Conservation (phyloP, 92 coral and sea anemone genomes). For the Palythoa grandiflora region DNA sequence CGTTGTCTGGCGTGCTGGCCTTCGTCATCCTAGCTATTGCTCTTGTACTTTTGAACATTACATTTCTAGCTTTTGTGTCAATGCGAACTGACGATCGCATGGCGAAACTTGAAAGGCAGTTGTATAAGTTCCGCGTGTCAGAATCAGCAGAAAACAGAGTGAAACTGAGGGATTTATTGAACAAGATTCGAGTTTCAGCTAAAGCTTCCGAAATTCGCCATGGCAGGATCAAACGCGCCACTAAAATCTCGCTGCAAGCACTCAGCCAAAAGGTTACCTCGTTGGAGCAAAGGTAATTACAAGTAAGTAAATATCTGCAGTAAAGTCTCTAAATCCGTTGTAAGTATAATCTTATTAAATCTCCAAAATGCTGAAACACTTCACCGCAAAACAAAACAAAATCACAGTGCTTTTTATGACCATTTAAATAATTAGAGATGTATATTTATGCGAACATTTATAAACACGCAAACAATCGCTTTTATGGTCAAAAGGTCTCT, state of each 20-base stretch:
- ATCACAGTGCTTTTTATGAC: too few species aligned
- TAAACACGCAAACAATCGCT: too few species aligned
- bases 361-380: too few species aligned
- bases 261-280: neutral
- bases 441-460: too few species aligned
- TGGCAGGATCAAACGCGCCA: neutral
- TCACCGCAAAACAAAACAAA: too few species aligned
- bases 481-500: too few species aligned
- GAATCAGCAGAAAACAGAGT: neutral
- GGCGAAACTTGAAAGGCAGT: conserved; percentile 11
- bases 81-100: conserved; percentile 25
- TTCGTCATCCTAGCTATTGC: neutral
- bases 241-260: neutral
- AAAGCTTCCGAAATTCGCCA: neutral
- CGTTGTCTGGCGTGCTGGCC: neutral
- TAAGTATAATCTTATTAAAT: too few species aligned
- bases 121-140: neutral
- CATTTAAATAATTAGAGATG: too few species aligned
- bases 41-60: conserved; percentile 4
- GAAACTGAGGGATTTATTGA: neutral
- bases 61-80: conserved; percentile 12
- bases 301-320: too few species aligned
- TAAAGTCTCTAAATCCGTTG: too few species aligned
- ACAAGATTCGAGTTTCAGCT: neutral
- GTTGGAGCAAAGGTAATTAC: neutral